These are phyloP conservation scores for Holothuria glaberrima DNA, from an alignment of 35 echinoderm and acorn worm species.

Conservation along the genomic window DNA sequence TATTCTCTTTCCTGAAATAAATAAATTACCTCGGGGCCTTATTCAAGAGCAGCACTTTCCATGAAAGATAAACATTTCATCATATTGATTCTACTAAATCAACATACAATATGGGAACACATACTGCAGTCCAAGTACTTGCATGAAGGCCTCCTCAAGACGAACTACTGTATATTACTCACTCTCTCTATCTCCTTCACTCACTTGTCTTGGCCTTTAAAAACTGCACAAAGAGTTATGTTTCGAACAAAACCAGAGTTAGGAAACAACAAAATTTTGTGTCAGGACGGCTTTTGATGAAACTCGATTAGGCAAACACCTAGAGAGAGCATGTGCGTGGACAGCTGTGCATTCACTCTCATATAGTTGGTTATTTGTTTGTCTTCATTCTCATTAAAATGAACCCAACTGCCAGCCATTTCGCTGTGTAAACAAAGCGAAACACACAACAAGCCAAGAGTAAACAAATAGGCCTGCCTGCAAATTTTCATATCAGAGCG, in stretches of 20 bases:
- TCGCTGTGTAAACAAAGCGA: conserved; percentile 53
- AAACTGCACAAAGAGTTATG: conserved; percentile 28
- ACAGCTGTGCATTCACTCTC: conserved; percentile 54
- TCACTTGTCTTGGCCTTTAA: neutral
- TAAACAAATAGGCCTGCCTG: conserved; percentile 64
- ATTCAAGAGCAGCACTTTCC: conserved; percentile 37
- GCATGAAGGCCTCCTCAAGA: conserved; percentile 13
- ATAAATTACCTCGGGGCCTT: conserved; percentile 47
- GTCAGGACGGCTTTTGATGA: conserved; percentile 29
- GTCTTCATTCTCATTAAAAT: conserved; percentile 53
- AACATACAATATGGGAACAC: conserved; percentile 36
- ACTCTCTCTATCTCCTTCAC: conserved; percentile 6
- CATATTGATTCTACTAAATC: conserved; percentile 50
- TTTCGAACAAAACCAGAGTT: conserved; percentile 30
- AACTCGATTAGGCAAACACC: conserved; percentile 58
- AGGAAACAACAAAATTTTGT: conserved; percentile 45
- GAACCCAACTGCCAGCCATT: conserved; percentile 59
- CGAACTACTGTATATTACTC: conserved; percentile 21
- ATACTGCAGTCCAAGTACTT: neutral
- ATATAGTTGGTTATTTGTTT: conserved; percentile 38
- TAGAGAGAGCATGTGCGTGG: conserved; percentile 40
- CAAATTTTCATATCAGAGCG: conserved; percentile 59
- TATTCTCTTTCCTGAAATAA: conserved; percentile 19
- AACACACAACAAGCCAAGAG: conserved; percentile 60
- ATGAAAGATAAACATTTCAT: conserved; percentile 54